Evolutionary conservation across 2,797 vertebrate species (phyloP).

Genomic region (Peromyscus eremicus): DNA sequence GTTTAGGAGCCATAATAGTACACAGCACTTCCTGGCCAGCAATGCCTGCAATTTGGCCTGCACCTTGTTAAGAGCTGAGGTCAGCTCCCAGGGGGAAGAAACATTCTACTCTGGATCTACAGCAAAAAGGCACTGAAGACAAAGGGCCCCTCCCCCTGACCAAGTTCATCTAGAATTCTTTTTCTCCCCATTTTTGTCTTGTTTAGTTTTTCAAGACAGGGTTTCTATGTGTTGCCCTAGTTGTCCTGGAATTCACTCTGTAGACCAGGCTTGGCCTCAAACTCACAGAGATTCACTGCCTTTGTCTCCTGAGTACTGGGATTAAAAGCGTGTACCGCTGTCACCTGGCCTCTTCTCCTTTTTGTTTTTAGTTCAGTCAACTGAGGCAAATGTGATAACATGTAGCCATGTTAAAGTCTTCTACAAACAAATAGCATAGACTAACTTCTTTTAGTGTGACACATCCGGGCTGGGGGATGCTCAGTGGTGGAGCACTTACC

Average conservation of each 20-base stretch:
- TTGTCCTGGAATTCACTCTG: background rate
- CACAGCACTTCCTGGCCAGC: background rate
- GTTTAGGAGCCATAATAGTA: background rate
- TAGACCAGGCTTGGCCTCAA: background rate
- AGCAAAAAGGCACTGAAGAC: constrained; percentile 19
- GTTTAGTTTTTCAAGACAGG: background rate
- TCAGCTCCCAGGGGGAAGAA: background rate
- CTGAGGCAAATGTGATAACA: background rate
- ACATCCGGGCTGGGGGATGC: background rate
- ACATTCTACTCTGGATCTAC: background rate
- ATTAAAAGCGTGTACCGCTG: background rate
- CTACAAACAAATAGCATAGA: background rate
- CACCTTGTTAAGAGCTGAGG: background rate
- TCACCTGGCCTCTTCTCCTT: too few relatives aligned
- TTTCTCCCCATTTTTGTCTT: background rate
- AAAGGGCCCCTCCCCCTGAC: background rate
- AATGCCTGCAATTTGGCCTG: background rate
- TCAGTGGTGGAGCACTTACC: background rate
- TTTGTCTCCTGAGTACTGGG: background rate
- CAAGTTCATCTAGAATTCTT: background rate
- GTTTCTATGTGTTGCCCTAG: background rate
- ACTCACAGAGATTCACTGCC: background rate
- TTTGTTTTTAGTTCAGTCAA: background rate
- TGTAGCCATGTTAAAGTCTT: background rate
- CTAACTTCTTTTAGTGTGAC: background rate